These are phyloP conservation scores for Lingula anatina DNA, from an alignment of 2,888 invertebrate genomes.

Conservation along the genomic window DNA sequence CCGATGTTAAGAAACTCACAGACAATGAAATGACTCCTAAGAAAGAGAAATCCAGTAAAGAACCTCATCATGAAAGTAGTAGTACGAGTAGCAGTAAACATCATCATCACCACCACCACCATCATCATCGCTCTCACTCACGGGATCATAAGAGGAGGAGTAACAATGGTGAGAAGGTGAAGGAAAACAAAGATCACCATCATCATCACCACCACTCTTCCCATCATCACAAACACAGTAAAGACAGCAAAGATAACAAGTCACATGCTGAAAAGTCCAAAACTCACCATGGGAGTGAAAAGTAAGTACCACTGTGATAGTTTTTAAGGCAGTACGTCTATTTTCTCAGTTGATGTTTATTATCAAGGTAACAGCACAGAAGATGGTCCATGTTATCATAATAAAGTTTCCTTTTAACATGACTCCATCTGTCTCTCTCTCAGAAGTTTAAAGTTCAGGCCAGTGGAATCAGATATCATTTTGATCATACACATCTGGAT, in stretches of 20 bases:
- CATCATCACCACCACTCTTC: conserved; percentile 20
- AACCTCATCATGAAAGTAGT: conserved; percentile 2
- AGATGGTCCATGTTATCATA: too few relatives aligned
- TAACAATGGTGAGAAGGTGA: too few relatives aligned
- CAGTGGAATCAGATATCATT: too few relatives aligned
- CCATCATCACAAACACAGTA: conserved; percentile 1
- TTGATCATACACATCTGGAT: too few relatives aligned
- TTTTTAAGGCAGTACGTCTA: too few relatives aligned
- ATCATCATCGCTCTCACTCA: conserved; percentile 7
- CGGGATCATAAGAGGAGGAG: not conserved
- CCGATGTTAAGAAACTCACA: not conserved
- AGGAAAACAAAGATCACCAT: conserved; percentile 8
- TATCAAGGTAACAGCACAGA: too few relatives aligned
- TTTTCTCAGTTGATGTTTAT: too few relatives aligned
- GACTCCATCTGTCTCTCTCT: too few relatives aligned
- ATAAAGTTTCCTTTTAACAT: too few relatives aligned
- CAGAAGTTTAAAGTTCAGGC: too few relatives aligned
- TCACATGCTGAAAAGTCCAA: conserved; percentile 7
- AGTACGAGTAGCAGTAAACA: conserved; percentile 4
- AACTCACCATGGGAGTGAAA: conserved; percentile 13
- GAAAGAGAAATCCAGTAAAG: conserved; percentile 6
- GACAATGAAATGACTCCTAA: conserved; percentile 4
- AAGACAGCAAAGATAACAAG: not conserved
- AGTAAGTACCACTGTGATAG: too few relatives aligned
- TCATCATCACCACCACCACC: conserved; percentile 24